Percentiles rank a stretch among this genome's conserved stretches.
Conservation (phyloP, 2,113 vertebrate genomes). For the Pimephales promelas region DNA sequence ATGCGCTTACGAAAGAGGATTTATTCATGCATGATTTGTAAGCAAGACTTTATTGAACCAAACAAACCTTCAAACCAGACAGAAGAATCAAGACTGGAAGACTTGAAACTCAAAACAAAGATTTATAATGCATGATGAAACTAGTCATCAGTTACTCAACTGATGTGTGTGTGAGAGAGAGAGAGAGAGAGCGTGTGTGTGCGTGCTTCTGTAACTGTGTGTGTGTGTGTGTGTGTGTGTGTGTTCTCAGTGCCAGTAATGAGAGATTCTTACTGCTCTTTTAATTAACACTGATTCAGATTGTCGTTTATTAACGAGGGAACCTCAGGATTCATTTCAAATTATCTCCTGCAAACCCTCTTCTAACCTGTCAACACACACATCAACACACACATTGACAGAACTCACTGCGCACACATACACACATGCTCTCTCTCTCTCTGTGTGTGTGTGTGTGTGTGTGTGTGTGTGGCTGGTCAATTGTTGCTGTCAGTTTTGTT, state of each 20-base stretch:
- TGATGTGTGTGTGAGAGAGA: neutral
- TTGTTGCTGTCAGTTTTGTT: neutral
- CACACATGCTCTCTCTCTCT: neutral
- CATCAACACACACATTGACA: neutral
- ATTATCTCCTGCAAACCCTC: slow-evolving; percentile 31
- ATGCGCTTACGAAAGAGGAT: neutral
- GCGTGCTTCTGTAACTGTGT: slow-evolving; percentile 35
- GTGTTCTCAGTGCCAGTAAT: slow-evolving; percentile 37
- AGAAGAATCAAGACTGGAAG: neutral
- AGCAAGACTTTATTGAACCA: neutral
- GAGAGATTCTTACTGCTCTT: slow-evolving; percentile 53
- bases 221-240: slow-evolving; percentile 32
- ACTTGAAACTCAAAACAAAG: neutral
- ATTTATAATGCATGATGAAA: neutral
- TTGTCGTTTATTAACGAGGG: slow-evolving; percentile 56
- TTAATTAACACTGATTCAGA: slow-evolving; percentile 61
- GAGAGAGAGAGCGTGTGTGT: neutral
- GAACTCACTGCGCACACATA: too few species aligned
- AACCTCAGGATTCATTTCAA: slow-evolving; percentile 55
- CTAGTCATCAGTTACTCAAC: neutral
- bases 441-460: neutral
- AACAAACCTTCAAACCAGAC: neutral
- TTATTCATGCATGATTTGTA: neutral
- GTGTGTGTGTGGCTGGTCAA: neutral
- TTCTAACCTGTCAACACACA: slow-evolving; percentile 30